Conservation (phyloP, 2,113 vertebrate species). For the Leucopsar rothschildi region DNA sequence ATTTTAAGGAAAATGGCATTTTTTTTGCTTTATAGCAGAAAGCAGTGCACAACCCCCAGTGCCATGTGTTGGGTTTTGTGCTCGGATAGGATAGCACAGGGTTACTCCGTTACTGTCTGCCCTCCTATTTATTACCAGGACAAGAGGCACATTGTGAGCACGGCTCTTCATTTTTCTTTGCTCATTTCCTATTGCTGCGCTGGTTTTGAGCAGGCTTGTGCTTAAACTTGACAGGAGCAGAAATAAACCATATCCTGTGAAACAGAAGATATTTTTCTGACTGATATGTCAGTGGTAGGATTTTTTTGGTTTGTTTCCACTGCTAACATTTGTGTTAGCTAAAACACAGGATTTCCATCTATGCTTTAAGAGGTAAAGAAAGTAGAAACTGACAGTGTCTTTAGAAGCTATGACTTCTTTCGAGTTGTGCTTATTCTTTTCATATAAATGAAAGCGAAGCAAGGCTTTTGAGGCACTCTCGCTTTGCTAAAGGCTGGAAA, state of each 20-base stretch:
- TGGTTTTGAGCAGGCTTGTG: neutral
- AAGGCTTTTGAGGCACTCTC: neutral
- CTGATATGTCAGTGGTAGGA: neutral
- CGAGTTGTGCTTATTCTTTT: neutral
- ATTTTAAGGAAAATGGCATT: neutral
- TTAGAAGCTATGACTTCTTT: neutral
- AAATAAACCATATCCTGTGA: neutral
- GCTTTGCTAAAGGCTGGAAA: neutral
- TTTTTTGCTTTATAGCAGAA: neutral
- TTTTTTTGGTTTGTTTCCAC: neutral
- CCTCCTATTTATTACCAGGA: neutral
- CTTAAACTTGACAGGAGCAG: neutral
- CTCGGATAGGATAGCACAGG: neutral
- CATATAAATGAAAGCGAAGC: neutral
- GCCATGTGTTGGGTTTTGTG: neutral
- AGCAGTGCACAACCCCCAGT: too few species aligned
- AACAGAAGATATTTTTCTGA: rapidly evolving
- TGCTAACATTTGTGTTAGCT: neutral
- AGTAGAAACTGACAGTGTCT: neutral
- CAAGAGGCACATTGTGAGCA: neutral
- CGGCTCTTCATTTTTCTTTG: neutral
- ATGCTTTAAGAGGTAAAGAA: neutral
- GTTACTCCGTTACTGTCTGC: neutral
- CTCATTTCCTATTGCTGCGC: neutral
- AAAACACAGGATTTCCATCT: neutral